Conservation (phyloP, 1,140 invertebrate genomes). For the Drosophila hydei region DNA sequence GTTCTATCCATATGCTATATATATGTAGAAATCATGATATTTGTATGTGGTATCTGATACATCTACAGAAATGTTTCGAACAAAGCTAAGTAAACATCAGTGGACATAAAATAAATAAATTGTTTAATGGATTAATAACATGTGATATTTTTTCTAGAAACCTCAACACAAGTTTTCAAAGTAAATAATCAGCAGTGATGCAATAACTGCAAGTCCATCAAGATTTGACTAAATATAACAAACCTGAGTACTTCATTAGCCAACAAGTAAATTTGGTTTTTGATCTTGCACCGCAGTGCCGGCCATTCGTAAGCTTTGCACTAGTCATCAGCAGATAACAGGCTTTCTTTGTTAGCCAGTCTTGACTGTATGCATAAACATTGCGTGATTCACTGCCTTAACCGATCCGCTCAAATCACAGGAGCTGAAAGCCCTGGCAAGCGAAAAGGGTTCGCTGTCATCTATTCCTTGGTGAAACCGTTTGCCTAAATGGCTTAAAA, state of each 20-base stretch:
- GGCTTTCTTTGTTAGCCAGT: neutral
- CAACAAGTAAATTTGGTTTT: too few species aligned
- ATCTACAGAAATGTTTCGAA: neutral
- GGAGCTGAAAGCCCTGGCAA: slow-evolving; percentile 7
- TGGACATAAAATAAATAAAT: neutral
- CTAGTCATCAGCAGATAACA: too few species aligned
- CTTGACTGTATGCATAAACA: slow-evolving; percentile 38
- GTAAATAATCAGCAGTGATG: neutral
- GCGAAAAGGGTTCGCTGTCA: slow-evolving; percentile 51
- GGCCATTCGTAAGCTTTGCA: too few species aligned
- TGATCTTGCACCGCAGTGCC: too few species aligned
- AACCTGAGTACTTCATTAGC: too few species aligned
- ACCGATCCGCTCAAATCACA: slow-evolving; percentile 13
- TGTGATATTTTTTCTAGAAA: neutral
- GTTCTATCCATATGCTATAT: too few species aligned
- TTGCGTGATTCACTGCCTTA: slow-evolving; percentile 6
- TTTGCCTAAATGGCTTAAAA: slow-evolving; percentile 34
- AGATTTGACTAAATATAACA: too few species aligned
- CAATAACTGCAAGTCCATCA: neutral
- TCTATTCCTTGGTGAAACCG: slow-evolving; percentile 36
- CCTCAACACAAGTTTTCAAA: neutral
- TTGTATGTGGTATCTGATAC: neutral
- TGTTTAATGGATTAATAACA: neutral
- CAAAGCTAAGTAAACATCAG: neutral
- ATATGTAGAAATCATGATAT: too few species aligned